Percentiles rank a stretch among this genome's conserved stretches.
Evolutionary conservation across 2,113 vertebrate species (phyloP).

Genomic region (Daboia siamensis): DNA sequence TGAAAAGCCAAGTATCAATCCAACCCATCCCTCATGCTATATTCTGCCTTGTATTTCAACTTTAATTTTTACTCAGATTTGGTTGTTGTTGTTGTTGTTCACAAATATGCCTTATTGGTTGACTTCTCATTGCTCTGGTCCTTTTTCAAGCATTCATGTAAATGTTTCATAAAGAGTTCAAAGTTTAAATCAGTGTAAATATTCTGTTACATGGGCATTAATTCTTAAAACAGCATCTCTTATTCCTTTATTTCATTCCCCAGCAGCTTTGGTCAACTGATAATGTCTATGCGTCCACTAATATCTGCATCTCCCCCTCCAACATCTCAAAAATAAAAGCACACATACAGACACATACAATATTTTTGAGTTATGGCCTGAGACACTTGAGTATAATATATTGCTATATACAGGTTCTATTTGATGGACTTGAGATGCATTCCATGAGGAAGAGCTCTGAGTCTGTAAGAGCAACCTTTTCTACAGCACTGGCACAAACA

Average conservation of each 20-base stretch:
- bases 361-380: not conserved
- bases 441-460: not conserved
- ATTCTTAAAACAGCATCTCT: not conserved
- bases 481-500: not conserved
- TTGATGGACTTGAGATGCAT: not conserved
- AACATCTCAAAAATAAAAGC: not conserved
- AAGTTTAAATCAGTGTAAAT: not conserved
- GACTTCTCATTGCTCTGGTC: conserved; percentile 16
- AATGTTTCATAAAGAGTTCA: not conserved
- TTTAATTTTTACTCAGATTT: conserved; percentile 47
- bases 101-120: conserved; percentile 42
- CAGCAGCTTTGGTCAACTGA: not conserved
- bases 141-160: not conserved
- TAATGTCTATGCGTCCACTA: not conserved
- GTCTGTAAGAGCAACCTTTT: not conserved
- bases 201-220: not conserved
- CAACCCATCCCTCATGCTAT: conserved; percentile 31
- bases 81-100: not conserved
- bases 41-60: conserved; percentile 40
- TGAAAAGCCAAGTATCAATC: conserved; percentile 54
- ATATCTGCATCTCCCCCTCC: not conserved
- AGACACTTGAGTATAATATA: not conserved
- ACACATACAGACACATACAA: not conserved
- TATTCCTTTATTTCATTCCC: not conserved
- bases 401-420: not conserved